Conservation (phyloP, 2,888 invertebrate genomes). For the Lepidocyrtoides sp. region DNA sequence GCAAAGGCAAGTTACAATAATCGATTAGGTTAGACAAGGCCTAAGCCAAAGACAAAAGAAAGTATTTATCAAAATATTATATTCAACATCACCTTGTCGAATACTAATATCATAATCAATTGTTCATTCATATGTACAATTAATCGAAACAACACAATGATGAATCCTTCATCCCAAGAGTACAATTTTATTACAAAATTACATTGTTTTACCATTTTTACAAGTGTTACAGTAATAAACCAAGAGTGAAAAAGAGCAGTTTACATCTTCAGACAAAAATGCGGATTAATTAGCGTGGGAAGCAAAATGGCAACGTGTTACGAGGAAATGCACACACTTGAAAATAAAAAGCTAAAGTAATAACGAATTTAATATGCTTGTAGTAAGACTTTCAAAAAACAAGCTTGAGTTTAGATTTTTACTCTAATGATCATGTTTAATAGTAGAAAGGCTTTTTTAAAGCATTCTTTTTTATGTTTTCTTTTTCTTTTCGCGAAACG, state of each 20-base stretch:
- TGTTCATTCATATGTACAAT: conserved; percentile 43
- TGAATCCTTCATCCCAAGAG: background rate
- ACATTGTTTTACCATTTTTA: background rate
- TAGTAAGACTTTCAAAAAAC: background rate
- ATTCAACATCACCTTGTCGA: too few relatives aligned
- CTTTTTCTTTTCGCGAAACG: background rate
- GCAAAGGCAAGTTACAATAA: too few relatives aligned
- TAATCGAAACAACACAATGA: conserved; percentile 28
- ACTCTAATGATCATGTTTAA: background rate
- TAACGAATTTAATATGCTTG: background rate
- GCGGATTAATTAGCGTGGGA: conserved; percentile 34
- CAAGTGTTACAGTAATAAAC: background rate
- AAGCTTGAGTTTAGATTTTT: background rate
- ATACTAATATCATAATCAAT: background rate
- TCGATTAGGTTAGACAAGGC: too few relatives aligned
- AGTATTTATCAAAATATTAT: too few relatives aligned
- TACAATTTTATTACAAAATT: background rate
- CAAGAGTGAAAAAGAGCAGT: too few relatives aligned
- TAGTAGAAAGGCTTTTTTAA: background rate
- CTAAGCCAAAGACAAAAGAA: too few relatives aligned
- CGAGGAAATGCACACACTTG: background rate
- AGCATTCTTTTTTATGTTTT: background rate
- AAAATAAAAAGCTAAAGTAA: background rate
- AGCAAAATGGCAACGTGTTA: too few relatives aligned
- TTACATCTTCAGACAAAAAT: conserved; percentile 4